Conservation (phyloP, 2,888 invertebrate species). For the Scaptomyza flava region DNA sequence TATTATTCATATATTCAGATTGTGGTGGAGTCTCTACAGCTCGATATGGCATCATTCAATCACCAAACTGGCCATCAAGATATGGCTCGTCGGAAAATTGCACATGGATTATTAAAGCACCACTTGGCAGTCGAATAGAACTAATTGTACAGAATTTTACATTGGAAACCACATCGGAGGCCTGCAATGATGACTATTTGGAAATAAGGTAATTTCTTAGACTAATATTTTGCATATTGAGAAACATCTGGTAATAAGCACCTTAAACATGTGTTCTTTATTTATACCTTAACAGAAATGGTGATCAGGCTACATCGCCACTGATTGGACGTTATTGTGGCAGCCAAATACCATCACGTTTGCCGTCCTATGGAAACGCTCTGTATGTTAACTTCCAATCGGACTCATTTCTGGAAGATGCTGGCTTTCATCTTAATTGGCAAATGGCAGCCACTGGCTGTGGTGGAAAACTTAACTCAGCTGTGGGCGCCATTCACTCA, state of each 20-base stretch:
- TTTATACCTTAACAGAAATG: conserved; percentile 87
- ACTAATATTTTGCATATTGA: background rate
- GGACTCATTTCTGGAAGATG: conserved; percentile 87
- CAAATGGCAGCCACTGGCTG: conserved; percentile 89
- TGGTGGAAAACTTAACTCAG: conserved; percentile 90
- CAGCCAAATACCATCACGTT: conserved; percentile 86
- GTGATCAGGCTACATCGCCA: conserved; percentile 89
- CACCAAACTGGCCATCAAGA: conserved; percentile 91
- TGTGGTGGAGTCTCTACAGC: conserved; percentile 91
- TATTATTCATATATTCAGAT: conserved; percentile 81
- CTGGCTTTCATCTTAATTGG: conserved; percentile 91
- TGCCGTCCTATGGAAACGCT: conserved; percentile 91
- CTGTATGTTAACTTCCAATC: conserved; percentile 91
- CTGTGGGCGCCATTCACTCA: conserved; percentile 91
- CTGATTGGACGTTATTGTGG: conserved; percentile 93
- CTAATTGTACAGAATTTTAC: conserved; percentile 88
- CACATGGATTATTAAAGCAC: conserved; percentile 91
- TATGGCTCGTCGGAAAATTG: conserved; percentile 91
- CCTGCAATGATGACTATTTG: conserved; percentile 88
- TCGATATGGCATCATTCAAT: conserved; percentile 88
- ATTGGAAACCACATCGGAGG: conserved; percentile 86
- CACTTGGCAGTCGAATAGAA: conserved; percentile 90
- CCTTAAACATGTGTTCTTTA: background rate
- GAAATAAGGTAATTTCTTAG: conserved; percentile 87
- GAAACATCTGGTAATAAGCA: too few relatives aligned